These are phyloP conservation scores for Odontamblyopus rebecca DNA, from an alignment of 2,797 vertebrate genomes.

Conservation along the genomic window DNA sequence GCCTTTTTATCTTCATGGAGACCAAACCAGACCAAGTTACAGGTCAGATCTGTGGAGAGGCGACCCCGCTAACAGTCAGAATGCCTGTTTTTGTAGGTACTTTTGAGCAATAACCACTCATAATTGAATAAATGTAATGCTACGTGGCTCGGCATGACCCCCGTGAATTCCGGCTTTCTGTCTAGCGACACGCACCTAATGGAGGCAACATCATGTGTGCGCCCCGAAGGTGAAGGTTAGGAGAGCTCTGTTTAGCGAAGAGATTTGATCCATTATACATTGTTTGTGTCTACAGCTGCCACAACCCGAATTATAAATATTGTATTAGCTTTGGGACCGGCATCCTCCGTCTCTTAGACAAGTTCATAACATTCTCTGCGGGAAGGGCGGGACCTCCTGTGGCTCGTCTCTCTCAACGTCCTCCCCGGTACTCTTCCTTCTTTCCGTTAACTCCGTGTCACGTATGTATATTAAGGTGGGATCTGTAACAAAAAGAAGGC, in stretches of 20 bases:
- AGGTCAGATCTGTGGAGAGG: too few relatives aligned
- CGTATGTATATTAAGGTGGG: conserved; percentile 17
- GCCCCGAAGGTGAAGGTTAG: conserved; percentile 63
- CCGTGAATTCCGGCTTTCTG: conserved; percentile 38
- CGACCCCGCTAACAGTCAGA: too few relatives aligned
- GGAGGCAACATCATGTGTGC: conserved; percentile 38
- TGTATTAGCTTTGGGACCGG: conserved; percentile 66
- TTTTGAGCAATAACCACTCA: too few relatives aligned
- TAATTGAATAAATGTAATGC: too few relatives aligned
- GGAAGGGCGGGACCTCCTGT: conserved; percentile 68
- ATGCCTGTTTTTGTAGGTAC: too few relatives aligned
- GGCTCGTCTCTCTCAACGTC: conserved; percentile 42
- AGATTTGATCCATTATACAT: conserved; percentile 78
- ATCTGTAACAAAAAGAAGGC: conserved; percentile 49
- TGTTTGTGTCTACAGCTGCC: conserved; percentile 72
- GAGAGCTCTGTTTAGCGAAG: conserved; percentile 62
- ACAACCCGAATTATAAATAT: conserved; percentile 72
- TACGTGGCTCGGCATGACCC: conserved; percentile 35
- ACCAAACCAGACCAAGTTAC: too few relatives aligned
- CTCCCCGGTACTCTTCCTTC: conserved; percentile 49
- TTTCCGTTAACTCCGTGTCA: not conserved
- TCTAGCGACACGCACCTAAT: conserved; percentile 33
- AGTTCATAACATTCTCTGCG: conserved; percentile 76
- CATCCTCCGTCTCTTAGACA: conserved; percentile 67
- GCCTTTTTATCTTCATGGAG: too few relatives aligned